These are phyloP conservation scores for Myotis brandtii DNA, from an alignment of 2,113 vertebrate genomes.

Conservation along the genomic window DNA sequence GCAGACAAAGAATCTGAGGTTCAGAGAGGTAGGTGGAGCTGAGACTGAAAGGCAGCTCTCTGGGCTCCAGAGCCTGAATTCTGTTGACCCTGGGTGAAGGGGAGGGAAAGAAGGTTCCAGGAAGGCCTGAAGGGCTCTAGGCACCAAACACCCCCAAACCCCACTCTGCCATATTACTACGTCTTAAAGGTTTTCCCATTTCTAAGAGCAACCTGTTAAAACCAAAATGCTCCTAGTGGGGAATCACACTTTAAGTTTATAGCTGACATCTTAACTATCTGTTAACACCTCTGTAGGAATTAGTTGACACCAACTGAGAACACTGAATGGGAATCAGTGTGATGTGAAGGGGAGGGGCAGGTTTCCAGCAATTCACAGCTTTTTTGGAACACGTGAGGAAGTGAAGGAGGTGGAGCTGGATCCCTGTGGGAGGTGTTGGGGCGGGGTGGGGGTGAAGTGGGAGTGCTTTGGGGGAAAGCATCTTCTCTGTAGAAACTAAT, in stretches of 20 bases:
- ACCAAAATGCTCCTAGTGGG: slow-evolving; percentile 69
- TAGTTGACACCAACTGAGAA: slow-evolving; percentile 64
- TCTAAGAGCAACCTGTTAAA: slow-evolving; percentile 69
- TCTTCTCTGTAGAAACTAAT: background rate
- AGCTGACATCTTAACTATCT: slow-evolving; percentile 77
- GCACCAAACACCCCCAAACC: background rate
- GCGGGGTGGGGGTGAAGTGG: background rate
- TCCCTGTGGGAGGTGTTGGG: background rate
- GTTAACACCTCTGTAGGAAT: slow-evolving; percentile 68
- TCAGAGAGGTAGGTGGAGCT: background rate
- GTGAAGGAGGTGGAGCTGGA: background rate
- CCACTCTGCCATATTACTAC: slow-evolving; percentile 52
- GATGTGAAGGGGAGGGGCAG: background rate
- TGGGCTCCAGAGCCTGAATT: background rate
- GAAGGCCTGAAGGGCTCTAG: background rate
- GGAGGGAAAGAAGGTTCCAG: background rate
- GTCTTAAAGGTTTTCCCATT: slow-evolving; percentile 68
- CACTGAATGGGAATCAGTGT: background rate
- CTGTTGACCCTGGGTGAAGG: background rate
- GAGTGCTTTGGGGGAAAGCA: background rate
- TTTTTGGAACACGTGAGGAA: background rate
- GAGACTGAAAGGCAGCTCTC: background rate
- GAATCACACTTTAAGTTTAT: slow-evolving; percentile 71
- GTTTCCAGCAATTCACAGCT: background rate
- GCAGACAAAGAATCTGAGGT: background rate